A percentile compares a stretch with the other conserved stretches of the same genome.
Evolutionary conservation across 2,797 vertebrate genomes (phyloP).

Genomic region (Pogoniulus pusillus): DNA sequence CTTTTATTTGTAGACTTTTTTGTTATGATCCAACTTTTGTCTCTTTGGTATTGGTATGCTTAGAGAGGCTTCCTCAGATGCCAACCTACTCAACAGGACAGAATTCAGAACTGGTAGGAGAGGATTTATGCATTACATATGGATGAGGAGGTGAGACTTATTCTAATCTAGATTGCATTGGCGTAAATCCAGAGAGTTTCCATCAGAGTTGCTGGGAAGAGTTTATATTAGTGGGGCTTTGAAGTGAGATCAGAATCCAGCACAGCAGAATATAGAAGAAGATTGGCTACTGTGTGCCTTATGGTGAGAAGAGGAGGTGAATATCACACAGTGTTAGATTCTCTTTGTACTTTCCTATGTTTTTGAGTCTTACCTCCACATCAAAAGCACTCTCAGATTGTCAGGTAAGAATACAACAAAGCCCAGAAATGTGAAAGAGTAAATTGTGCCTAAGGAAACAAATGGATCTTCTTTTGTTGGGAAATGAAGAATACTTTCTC

Average conservation of each 20-base stretch:
- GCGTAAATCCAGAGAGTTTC: neutral
- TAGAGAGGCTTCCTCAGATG: neutral
- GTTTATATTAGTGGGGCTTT: neutral
- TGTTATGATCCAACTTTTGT: neutral
- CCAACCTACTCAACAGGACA: neutral
- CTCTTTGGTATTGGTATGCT: neutral
- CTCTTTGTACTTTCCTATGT: neutral
- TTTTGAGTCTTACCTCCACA: neutral
- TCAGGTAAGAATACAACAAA: slow-evolving; percentile 43
- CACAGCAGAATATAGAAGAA: neutral
- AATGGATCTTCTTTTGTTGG: slow-evolving; percentile 25
- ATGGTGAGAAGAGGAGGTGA: neutral
- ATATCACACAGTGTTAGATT: neutral
- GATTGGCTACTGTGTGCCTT: neutral
- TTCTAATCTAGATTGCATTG: neutral
- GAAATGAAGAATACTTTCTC: slow-evolving; percentile 18
- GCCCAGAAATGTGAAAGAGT: slow-evolving; percentile 12
- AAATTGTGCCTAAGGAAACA: slow-evolving; percentile 49
- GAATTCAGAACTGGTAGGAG: neutral
- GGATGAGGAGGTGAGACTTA: neutral
- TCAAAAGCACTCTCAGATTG: slow-evolving; percentile 35
- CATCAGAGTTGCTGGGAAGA: neutral
- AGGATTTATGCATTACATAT: neutral
- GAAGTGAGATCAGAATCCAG: neutral
- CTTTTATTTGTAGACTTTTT: neutral